Evolutionary conservation across 2,797 vertebrate species (phyloP).

Genomic region (Eurystomus glaucurus): DNA sequence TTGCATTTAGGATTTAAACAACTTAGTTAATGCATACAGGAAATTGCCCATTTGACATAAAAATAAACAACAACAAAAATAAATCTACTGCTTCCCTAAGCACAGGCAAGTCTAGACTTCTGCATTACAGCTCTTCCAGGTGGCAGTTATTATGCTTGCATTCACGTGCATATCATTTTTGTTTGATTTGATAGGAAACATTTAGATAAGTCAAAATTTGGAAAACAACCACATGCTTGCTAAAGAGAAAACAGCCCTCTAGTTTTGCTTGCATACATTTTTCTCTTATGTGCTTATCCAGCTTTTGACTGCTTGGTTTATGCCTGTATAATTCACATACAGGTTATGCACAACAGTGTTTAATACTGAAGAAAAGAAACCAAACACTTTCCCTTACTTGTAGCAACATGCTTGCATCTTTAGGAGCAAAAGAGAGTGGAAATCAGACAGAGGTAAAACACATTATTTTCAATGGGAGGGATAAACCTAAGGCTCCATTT

Average conservation of each 20-base stretch:
- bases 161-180: background rate
- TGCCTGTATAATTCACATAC: background rate
- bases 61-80: background rate
- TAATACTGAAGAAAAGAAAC: background rate
- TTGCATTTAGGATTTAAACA: background rate
- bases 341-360: background rate
- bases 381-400: background rate
- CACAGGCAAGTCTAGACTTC: background rate
- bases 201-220: background rate
- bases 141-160: background rate
- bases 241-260: background rate
- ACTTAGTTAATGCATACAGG: background rate
- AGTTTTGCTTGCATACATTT: background rate
- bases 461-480: background rate
- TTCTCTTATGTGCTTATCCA: background rate
- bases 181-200: slow-evolving; percentile 20
- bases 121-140: background rate
- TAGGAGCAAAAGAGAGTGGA: background rate
- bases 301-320: background rate
- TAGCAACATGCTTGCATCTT: background rate
- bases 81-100: background rate
- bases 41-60: slow-evolving; percentile 8
- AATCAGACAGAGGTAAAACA: background rate
- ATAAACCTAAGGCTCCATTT: background rate
- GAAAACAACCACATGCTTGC: background rate